These are phyloP conservation scores for Dynastes tityus DNA, from an alignment of 2,888 invertebrate species.

Conservation along the genomic window DNA sequence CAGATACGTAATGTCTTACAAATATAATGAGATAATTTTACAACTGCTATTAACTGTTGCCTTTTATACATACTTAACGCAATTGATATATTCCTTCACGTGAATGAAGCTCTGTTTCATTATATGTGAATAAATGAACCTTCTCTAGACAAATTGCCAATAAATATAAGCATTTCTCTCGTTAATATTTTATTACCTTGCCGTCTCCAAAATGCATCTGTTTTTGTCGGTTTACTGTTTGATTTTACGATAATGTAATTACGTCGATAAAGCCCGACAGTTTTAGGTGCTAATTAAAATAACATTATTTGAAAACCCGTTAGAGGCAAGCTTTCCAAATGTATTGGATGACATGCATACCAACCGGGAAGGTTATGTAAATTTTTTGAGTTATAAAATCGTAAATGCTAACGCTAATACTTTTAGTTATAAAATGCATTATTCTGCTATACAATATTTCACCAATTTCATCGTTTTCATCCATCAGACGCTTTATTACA, in stretches of 20 bases:
- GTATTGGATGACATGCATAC: conserved; percentile 5
- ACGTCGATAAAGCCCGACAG: conserved; percentile 11
- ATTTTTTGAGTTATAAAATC: neutral
- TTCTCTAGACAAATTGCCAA: neutral
- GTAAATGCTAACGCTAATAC: no score
- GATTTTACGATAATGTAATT: conserved; percentile 41
- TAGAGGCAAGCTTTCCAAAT: neutral
- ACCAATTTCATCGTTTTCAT: neutral
- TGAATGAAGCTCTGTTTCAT: no score
- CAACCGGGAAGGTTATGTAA: neutral
- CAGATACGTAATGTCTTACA: no score
- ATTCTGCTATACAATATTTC: no score
- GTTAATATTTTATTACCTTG: conserved; percentile 9
- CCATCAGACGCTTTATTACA: conserved; percentile 16
- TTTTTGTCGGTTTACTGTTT: conserved; percentile 26
- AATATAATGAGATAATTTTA: no score
- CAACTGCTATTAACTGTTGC: no score
- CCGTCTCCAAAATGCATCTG: conserved; percentile 4
- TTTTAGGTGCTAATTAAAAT: conserved; percentile 1
- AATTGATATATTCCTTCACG: no score
- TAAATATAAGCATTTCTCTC: conserved; percentile 9
- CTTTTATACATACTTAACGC: no score
- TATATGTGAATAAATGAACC: no score
- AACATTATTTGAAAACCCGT: neutral
- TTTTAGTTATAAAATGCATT: no score